phyloP scores from a whole-genome alignment of 2,888 invertebrate genomes.

The Cryptus armator region DNA sequence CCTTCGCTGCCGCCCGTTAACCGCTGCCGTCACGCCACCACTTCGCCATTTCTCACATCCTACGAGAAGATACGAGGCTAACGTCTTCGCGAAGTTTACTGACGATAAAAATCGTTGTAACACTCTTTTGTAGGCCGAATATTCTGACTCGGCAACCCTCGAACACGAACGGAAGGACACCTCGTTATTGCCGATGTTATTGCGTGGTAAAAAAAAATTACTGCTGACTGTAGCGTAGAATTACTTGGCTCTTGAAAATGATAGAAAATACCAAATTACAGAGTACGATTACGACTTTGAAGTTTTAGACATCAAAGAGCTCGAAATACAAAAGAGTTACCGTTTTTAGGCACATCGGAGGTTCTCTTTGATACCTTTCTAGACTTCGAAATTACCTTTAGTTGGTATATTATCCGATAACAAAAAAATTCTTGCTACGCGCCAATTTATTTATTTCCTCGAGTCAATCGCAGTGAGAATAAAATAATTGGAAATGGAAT shows the following conservation, averaged over 20 bases:
- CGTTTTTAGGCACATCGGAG: too few relatives aligned
- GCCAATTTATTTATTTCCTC: too few relatives aligned
- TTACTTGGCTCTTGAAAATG: background rate
- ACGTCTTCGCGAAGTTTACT: constrained; percentile 19
- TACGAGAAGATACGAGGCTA: constrained; percentile 31
- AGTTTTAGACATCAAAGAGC: too few relatives aligned
- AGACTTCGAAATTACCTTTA: too few relatives aligned
- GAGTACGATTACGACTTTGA: too few relatives aligned
- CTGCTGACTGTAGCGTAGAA: background rate
- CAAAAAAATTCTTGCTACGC: too few relatives aligned
- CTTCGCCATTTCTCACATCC: constrained; percentile 52
- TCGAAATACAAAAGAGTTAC: too few relatives aligned
- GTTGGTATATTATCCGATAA: too few relatives aligned
- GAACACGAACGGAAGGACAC: constrained; percentile 25
- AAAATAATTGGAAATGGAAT: too few relatives aligned
- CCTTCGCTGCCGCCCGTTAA: constrained; percentile 50
- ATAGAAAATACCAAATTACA: background rate
- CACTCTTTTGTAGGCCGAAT: constrained; percentile 11
- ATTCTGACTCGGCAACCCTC: constrained; percentile 15
- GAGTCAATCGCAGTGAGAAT: too few relatives aligned
- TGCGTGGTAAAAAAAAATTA: background rate
- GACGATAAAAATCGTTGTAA: background rate
- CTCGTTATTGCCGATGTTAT: constrained; percentile 31
- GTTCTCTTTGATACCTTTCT: too few relatives aligned
- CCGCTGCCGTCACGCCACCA: constrained; percentile 56